Evolutionary conservation across 2,888 invertebrate genomes (phyloP).

Genomic region (Onthophagus sagittarius): DNA sequence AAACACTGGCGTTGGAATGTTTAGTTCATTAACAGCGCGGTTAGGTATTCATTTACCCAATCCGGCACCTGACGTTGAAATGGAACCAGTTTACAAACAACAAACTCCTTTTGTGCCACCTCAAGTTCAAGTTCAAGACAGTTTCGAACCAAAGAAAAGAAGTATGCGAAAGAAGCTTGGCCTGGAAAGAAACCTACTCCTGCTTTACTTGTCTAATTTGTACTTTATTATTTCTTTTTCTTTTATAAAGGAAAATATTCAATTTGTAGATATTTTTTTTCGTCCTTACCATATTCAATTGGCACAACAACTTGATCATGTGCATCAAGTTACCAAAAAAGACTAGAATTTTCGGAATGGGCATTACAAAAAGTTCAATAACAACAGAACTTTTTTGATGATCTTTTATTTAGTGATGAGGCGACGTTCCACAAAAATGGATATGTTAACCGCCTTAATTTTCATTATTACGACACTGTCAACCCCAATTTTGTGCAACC

Average conservation of each 20-base stretch:
- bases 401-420: no score
- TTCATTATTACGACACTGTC: no score
- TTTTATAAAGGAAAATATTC: neutral
- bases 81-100: conserved; percentile 50
- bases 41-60: conserved; percentile 90
- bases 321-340: no score
- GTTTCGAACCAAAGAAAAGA: conserved; percentile 91
- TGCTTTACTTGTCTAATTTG: conserved; percentile 53
- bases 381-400: no score
- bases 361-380: no score
- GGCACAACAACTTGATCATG: no score
- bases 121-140: conserved; percentile 41
- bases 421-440: no score
- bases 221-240: conserved; percentile 34
- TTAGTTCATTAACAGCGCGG: conserved; percentile 59
- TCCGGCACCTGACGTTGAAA: conserved; percentile 96
- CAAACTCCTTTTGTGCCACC: conserved; percentile 42
- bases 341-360: no score
- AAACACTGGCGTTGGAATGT: conserved; percentile 40
- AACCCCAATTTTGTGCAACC: no score
- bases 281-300: no score
- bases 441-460: no score
- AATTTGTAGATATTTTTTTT: neutral
- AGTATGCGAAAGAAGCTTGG: conserved; percentile 99
- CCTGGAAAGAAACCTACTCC: conserved; percentile 89